Conservation (phyloP, 2,888 invertebrate genomes). For the Sialis lutaria region DNA sequence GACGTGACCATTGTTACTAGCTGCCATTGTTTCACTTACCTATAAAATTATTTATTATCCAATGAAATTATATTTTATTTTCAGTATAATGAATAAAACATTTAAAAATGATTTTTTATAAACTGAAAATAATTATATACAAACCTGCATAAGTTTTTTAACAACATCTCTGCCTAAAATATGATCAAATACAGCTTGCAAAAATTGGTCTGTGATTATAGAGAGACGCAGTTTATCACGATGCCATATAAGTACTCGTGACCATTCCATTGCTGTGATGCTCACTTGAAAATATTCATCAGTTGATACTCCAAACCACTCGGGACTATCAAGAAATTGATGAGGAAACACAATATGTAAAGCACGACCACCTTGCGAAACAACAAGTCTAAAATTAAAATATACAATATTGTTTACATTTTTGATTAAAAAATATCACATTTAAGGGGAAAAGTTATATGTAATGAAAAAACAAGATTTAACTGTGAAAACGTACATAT, state of each 20-base stretch:
- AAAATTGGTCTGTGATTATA: slow-evolving; percentile 65
- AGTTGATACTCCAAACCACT: slow-evolving; percentile 78
- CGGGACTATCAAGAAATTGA: slow-evolving; percentile 77
- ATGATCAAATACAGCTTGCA: slow-evolving; percentile 74
- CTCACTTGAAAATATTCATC: slow-evolving; percentile 71
- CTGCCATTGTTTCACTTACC: slow-evolving; percentile 68
- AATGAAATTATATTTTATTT: no score
- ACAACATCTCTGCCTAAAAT: slow-evolving; percentile 72
- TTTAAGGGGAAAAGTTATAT: no score
- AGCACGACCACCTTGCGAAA: slow-evolving; percentile 68
- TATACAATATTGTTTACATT: background rate
- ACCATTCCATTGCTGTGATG: slow-evolving; percentile 76
- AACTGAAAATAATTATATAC: slow-evolving; percentile 15
- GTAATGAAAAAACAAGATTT: no score
- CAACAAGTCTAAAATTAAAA: slow-evolving; percentile 47
- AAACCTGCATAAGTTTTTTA: slow-evolving; percentile 71
- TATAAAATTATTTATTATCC: slow-evolving; percentile 19
- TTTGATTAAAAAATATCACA: no score
- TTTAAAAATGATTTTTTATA: background rate
- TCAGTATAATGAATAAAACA: background rate
- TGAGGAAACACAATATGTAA: slow-evolving; percentile 73
- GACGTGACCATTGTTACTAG: slow-evolving; percentile 53
- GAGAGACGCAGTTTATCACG: slow-evolving; percentile 71
- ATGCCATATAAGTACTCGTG: slow-evolving; percentile 68
- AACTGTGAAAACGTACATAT: no score